Evolutionary conservation across 2,113 vertebrate genomes (phyloP).

Genomic region (Nansenia antarctica): DNA sequence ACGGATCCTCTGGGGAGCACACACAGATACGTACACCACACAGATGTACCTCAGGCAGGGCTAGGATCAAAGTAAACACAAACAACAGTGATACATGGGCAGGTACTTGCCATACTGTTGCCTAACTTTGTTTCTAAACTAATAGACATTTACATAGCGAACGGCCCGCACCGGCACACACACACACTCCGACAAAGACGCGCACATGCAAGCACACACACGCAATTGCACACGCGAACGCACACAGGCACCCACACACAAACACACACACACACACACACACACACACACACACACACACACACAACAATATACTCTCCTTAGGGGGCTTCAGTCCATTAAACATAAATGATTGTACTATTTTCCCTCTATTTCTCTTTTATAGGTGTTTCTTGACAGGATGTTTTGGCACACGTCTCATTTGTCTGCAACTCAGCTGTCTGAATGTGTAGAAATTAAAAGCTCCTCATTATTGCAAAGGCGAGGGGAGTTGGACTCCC

Average conservation of each 20-base stretch:
- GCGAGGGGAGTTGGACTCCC: constrained; percentile 22
- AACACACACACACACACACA: not conserved
- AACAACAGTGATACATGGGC: not conserved
- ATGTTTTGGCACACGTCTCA: constrained; percentile 13
- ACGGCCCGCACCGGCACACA: not conserved
- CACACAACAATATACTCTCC: constrained; percentile 11
- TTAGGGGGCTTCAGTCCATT: constrained; percentile 14
- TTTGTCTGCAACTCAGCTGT: constrained; percentile 12
- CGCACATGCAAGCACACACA: not conserved
- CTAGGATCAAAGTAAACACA: not conserved
- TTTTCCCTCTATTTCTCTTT: too few relatives aligned
- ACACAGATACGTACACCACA: not conserved
- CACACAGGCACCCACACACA: not conserved
- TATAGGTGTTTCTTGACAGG: constrained; percentile 7
- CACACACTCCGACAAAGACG: not conserved
- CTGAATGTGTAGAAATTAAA: constrained; percentile 26
- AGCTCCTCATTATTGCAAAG: constrained; percentile 45
- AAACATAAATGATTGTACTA: constrained; percentile 31
- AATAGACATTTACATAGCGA: not conserved
- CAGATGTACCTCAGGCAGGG: not conserved
- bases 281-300: not conserved
- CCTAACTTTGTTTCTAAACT: not conserved
- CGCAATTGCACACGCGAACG: not conserved
- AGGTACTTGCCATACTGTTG: not conserved
- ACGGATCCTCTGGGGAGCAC: not conserved